Conservation (phyloP, 2,888 invertebrate species). For the Coelogynopora nodosa region DNA sequence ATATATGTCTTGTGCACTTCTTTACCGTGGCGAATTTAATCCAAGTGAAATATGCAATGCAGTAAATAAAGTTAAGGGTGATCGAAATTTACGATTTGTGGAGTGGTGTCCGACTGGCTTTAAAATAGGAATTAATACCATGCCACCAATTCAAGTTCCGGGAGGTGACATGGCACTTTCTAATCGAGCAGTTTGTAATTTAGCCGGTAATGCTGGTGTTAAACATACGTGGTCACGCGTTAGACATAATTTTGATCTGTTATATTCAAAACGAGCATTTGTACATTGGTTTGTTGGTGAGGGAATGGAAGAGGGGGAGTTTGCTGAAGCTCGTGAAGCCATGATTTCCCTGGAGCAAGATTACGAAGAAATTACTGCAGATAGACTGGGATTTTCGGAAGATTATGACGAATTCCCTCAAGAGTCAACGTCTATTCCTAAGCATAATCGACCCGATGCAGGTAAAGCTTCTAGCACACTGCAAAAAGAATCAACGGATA, state of each 20-base stretch:
- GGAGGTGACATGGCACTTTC: slow-evolving; percentile 26
- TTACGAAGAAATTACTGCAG: slow-evolving; percentile 33
- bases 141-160: slow-evolving; percentile 29
- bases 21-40: neutral
- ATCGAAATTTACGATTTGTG: slow-evolving; percentile 32
- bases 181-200: slow-evolving; percentile 26
- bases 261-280: slow-evolving; percentile 48
- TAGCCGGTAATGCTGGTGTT: slow-evolving; percentile 24
- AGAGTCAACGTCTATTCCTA: too few species aligned
- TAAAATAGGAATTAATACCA: slow-evolving; percentile 28
- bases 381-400: neutral
- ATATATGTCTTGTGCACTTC: slow-evolving; percentile 36
- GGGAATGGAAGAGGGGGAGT: slow-evolving; percentile 51
- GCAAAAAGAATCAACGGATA: too few species aligned
- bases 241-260: slow-evolving; percentile 26
- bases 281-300: slow-evolving; percentile 51
- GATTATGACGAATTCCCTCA: too few species aligned
- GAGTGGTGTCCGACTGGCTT: slow-evolving; percentile 41
- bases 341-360: slow-evolving; percentile 1
- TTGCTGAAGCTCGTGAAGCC: slow-evolving; percentile 57
- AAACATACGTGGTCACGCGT: neutral
- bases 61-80: neutral
- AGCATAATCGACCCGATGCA: too few species aligned
- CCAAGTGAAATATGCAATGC: slow-evolving; percentile 25
- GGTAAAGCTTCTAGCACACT: too few species aligned